Base-by-base conservation (phyloP, 2,797 vertebrate species). In the Prunella strophiata region DNA sequence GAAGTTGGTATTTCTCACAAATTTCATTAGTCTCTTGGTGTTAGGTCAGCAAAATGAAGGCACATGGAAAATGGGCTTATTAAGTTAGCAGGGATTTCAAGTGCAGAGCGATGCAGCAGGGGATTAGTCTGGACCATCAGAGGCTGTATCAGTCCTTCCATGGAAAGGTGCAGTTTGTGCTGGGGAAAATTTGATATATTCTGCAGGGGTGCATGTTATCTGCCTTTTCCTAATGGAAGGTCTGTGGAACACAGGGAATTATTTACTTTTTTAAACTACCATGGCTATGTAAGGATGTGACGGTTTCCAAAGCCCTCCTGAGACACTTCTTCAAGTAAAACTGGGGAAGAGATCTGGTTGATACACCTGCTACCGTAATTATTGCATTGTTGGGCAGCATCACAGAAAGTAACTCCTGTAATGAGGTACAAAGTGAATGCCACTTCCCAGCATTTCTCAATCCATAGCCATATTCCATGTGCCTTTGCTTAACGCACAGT, bases 51-150 rank as follows among this genome's bases (percentile, higher is more conserved):
- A 61, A 47, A 90, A 72, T 29, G 25, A 94, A 91, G 83, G 55
- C 55, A 72, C 68, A 47, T 59, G 94, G 83, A 84, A 96, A 91
- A 93, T 16, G 16, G 67, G 61, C 71, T 88, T 68, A 57, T 17
- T 45, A 29, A 55, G 7, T 57, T 62, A 58, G n/a, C 13, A 58
- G 21, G 1, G 2, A 36, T 78, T 77, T 65, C 29, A 45, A 20
- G 25, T 4, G 2, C 23, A 23, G 73, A 3, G 29, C 1, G 6
- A 8, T 42, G 2, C 2, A 58, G 32, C 21, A 5, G 40, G 17
- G 34, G 16, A 7, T 65, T 42, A 38, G 12, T 27, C 30, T 47
- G 57, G 42, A 23, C 36, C 43, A 21, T 42, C 42, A 20, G 2
- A 29, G 42, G 25, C 61, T 81, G 10, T 3, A 9, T 27, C 14